These are phyloP conservation scores for Drosophila demipolita DNA, from an alignment of 2,888 invertebrate genomes.

Conservation along the genomic window DNA sequence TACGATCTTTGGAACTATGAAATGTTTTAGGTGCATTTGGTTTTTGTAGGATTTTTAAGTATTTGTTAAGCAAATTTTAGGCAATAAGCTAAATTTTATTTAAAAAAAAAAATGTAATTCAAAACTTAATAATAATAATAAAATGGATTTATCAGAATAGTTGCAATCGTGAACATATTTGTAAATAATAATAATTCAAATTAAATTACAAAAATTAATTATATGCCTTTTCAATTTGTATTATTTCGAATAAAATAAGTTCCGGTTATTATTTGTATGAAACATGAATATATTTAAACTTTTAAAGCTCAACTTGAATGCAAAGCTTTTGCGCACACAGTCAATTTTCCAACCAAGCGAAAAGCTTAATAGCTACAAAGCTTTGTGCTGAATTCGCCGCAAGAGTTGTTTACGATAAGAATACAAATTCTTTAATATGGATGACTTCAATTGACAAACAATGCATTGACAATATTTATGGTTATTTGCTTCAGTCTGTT, in stretches of 20 bases:
- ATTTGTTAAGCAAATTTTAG: background rate
- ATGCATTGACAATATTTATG: constrained; percentile 1
- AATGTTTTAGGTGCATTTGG: constrained; percentile 14
- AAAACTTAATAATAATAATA: too few species aligned
- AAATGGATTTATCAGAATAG: background rate
- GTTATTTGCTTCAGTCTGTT: background rate
- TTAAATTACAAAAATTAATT: too few species aligned
- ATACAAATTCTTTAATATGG: background rate
- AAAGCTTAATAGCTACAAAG: constrained; percentile 13
- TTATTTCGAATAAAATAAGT: background rate
- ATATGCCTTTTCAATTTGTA: background rate
- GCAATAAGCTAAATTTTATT: background rate
- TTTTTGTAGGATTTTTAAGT: background rate
- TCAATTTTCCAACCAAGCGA: constrained; percentile 12
- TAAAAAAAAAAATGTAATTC: too few species aligned
- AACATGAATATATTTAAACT: background rate
- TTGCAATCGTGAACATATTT: background rate
- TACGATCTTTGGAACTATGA: constrained; percentile 12
- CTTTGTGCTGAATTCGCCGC: constrained; percentile 22
- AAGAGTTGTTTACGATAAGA: background rate
- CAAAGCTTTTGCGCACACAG: constrained; percentile 9
- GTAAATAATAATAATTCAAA: background rate
- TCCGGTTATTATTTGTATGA: background rate
- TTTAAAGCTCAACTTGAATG: background rate
- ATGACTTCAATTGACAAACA: constrained; percentile 2